Percentiles rank a stretch among this genome's conserved stretches.
These are phyloP conservation scores for Paracyclopina nana DNA, from an alignment of 1,140 invertebrate species.

Conservation along the genomic window DNA sequence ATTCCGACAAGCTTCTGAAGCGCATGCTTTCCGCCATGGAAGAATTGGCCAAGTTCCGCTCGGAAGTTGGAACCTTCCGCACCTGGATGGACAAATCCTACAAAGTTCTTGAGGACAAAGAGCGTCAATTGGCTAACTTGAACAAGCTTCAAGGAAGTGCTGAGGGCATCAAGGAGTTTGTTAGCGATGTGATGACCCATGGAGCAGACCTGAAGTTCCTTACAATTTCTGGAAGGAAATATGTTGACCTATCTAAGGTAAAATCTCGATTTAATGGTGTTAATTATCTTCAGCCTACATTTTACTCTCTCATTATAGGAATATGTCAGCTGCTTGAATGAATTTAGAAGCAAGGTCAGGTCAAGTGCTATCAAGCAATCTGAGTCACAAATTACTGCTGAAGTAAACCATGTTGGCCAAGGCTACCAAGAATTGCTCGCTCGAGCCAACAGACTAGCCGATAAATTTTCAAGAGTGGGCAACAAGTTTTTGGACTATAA, in stretches of 20 bases:
- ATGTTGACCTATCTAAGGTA: conserved; percentile 68
- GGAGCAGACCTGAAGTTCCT: conserved; percentile 83
- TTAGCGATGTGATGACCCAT: conserved; percentile 81
- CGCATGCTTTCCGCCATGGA: conserved; percentile 56
- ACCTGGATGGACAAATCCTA: conserved; percentile 61
- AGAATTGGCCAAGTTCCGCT: conserved; percentile 66
- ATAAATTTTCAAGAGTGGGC: conserved; percentile 49
- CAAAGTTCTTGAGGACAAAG: conserved; percentile 58
- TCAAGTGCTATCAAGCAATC: conserved; percentile 3
- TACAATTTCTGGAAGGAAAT: conserved; percentile 83
- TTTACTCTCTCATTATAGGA: conserved; percentile 11
- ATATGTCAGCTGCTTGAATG: conserved; percentile 11
- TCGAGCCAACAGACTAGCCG: conserved; percentile 57
- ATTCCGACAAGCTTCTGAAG: conserved; percentile 51
- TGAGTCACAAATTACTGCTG: conserved; percentile 6
- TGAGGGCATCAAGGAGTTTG: conserved; percentile 58
- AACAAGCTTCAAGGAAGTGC: conserved; percentile 46
- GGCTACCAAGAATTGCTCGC: conserved; percentile 38
- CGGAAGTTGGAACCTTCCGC: conserved; percentile 29
- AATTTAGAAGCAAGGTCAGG: conserved; percentile 3
- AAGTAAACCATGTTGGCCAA: conserved; percentile 3
- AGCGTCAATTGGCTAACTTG: conserved; percentile 55
- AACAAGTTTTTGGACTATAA: conserved; percentile 57
- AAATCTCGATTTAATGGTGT: too few relatives aligned
- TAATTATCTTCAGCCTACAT: not conserved